These are phyloP conservation scores for Phalloptychus januarius DNA, from an alignment of 2,797 vertebrate species.

Conservation along the genomic window DNA sequence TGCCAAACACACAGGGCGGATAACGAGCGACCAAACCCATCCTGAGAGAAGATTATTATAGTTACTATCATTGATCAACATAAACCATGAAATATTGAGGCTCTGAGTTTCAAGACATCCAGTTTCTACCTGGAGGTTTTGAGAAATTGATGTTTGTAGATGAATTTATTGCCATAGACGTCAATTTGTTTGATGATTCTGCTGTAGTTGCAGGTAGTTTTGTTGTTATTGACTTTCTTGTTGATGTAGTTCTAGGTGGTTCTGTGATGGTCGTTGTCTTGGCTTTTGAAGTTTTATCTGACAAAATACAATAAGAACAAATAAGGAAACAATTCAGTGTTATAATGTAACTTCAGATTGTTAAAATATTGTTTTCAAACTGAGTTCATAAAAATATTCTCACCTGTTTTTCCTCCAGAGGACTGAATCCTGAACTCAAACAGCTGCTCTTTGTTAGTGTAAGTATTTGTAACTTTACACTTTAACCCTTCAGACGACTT, in stretches of 20 bases:
- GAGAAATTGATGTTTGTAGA: rapidly evolving
- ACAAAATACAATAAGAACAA: neutral
- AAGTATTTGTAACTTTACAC: no score
- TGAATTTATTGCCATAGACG: neutral
- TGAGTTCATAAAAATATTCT: no score
- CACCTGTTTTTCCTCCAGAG: no score
- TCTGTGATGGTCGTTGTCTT: neutral
- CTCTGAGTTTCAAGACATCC: no score
- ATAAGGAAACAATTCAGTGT: neutral
- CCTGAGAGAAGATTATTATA: neutral
- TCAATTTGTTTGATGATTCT: neutral
- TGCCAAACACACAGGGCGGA: neutral
- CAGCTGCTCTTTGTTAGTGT: no score
- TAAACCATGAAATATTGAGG: neutral
- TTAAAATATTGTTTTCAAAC: no score
- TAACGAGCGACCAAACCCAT: neutral
- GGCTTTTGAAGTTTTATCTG: neutral
- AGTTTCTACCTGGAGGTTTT: neutral
- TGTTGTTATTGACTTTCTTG: neutral
- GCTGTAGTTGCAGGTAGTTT: neutral
- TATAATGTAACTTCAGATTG: no score
- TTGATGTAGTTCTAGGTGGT: no score
- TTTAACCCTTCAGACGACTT: no score
- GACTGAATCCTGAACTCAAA: no score
- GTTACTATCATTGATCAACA: neutral